phyloP scores from a whole-genome alignment of 2,113 vertebrate genomes.

The Clarias magur region DNA sequence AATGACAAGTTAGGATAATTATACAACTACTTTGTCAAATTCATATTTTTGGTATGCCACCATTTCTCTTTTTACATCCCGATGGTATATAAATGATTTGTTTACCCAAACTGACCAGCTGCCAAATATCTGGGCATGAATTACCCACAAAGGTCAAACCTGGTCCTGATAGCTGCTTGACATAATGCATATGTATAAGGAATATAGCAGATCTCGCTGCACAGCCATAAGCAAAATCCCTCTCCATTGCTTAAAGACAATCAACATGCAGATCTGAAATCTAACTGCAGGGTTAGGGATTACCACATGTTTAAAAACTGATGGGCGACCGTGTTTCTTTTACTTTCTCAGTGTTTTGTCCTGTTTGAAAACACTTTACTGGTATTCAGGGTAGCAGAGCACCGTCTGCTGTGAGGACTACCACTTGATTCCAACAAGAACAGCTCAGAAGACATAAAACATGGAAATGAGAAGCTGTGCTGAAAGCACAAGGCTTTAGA shows the following conservation, averaged over 20 bases:
- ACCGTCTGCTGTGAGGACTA: background rate
- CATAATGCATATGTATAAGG: conserved; percentile 29
- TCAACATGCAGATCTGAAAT: conserved; percentile 58
- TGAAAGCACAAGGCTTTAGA: background rate
- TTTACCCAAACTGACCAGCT: background rate
- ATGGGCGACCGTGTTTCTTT: background rate
- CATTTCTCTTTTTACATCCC: background rate
- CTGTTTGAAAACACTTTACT: background rate
- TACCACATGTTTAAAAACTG: conserved; percentile 8
- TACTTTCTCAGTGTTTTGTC: background rate
- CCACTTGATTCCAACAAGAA: background rate
- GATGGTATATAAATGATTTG: background rate
- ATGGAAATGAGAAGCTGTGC: background rate
- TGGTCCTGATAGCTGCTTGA: conserved; percentile 31
- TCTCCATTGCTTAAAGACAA: conserved; percentile 49
- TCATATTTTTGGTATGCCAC: background rate
- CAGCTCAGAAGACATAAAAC: background rate
- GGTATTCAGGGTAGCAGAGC: background rate
- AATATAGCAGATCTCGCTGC: background rate
- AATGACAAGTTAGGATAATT: background rate
- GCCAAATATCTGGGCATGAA: conserved; percentile 13
- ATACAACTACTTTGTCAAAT: background rate
- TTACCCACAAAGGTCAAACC: background rate
- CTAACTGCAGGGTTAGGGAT: conserved; percentile 16
- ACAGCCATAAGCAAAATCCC: conserved; percentile 25